Evolutionary conservation across 35 echinoderm and acorn worm species (phyloP), one percentile per base, ranked within the genome.

Genomic region (Diadema setosum): DNA sequence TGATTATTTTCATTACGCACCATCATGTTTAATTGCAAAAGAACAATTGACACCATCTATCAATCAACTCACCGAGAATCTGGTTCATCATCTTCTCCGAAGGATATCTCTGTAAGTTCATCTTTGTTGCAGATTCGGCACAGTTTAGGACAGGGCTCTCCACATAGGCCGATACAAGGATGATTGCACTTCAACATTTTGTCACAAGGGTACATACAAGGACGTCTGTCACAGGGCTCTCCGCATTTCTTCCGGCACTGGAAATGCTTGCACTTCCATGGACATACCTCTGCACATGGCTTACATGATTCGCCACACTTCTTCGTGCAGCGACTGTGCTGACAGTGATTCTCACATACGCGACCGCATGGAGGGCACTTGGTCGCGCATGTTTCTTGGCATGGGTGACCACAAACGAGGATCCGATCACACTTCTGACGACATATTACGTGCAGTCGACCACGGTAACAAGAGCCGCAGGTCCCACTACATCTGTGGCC

Each of bases 141-240:
- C 39, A 86, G 84, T 27, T 80, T 91, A 26, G 95, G 92, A 43
- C 95, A 98, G 11, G 84, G 85, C 36, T 94, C 95, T 40, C 95
- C 95, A 85, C 95, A 94, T 0, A 98, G n/a, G 17, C 95, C 95
- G 32, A 91, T 94, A 55, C 95, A 98, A n/a, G 70, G 70, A 85
- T 98, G 95, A 41, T 61, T 59, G 86, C 92, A 94, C 44, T 65
- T 65, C 39, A 89, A 70, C 26, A 14, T 45, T 23, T 45, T 31
- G 15, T 30, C 18, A 57, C 95, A 98, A 9, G 95, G 91, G 31
- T 85, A 18, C 70, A 91, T 46, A 43, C 91, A 98, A 2, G 84
- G 46, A 5, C 5, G 24, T 45, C 85, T 50, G 23, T 58, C 45
- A 88, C 94, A 96, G 3, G 81, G 67, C 33, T 93, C 26, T 2